Conservation (phyloP, 2,888 invertebrate genomes). For the Petrophora chlorosata region DNA sequence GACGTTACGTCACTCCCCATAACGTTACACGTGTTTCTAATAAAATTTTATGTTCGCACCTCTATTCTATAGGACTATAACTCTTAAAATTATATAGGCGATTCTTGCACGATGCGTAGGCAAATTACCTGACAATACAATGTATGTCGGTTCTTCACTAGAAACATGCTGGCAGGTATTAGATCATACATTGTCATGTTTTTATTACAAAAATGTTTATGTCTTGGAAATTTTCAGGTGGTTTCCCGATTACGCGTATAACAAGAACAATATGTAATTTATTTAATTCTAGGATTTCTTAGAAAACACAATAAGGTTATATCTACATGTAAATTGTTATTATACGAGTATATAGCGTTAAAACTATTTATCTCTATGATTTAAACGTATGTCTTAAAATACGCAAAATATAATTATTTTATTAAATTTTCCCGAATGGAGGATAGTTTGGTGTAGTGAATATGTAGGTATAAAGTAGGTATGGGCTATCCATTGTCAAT, state of each 20-base stretch:
- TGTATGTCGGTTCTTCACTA: constrained; percentile 1
- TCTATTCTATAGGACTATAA: constrained; percentile 69
- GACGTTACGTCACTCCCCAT: constrained; percentile 54
- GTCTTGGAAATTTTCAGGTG: not conserved
- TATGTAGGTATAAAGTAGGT: too few relatives aligned
- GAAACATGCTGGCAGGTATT: constrained; percentile 7
- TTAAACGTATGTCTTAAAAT: too few relatives aligned
- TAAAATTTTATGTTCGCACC: constrained; percentile 77
- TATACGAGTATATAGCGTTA: too few relatives aligned
- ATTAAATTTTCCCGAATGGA: too few relatives aligned
- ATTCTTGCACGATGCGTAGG: constrained; percentile 62
- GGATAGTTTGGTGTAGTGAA: too few relatives aligned
- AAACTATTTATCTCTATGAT: too few relatives aligned
- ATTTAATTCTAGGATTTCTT: not conserved
- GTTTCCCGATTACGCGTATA: not conserved
- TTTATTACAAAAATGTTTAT: not conserved
- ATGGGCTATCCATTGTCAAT: too few relatives aligned
- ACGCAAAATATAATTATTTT: too few relatives aligned
- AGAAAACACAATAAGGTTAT: not conserved
- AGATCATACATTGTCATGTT: constrained; percentile 9
- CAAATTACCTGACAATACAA: constrained; percentile 37
- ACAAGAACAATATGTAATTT: not conserved
- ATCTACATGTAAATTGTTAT: too few relatives aligned
- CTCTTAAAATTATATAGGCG: constrained; percentile 73
- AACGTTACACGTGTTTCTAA: constrained; percentile 74